Conservation (phyloP, 1,140 invertebrate species). For the Camponotus vicinus region DNA sequence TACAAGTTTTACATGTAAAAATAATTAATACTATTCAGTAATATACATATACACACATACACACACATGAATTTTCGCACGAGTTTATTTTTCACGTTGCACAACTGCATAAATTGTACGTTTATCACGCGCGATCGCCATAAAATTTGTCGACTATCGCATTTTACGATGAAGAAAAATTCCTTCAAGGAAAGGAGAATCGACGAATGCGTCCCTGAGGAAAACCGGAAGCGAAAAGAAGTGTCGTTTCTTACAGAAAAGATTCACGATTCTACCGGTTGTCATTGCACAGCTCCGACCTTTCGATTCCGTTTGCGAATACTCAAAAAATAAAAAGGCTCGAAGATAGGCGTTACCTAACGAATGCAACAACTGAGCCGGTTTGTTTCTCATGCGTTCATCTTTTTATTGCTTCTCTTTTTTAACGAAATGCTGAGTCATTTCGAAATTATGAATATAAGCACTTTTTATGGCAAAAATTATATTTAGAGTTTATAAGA, state of each 20-base stretch:
- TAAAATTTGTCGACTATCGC: not conserved
- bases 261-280: slow-evolving; percentile 14
- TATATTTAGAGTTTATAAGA: not conserved
- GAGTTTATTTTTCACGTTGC: not conserved
- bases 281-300: not conserved
- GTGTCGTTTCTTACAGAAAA: not conserved
- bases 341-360: slow-evolving; percentile 29
- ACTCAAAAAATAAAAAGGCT: slow-evolving; percentile 16
- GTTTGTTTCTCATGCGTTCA: slow-evolving; percentile 14
- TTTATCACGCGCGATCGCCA: not conserved
- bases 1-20: not conserved
- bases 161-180: not conserved
- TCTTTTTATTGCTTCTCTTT: not conserved
- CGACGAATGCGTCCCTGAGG: not conserved
- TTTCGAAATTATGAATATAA: slow-evolving; percentile 12
- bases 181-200: not conserved
- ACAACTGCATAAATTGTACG: not conserved
- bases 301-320: slow-evolving; percentile 2
- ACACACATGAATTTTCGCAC: not conserved
- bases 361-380: slow-evolving; percentile 40
- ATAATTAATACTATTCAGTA: not conserved
- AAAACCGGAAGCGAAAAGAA: slow-evolving; percentile 8
- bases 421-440: slow-evolving; percentile 8
- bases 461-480: not conserved
- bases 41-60: not conserved